These are phyloP conservation scores for Sipha maydis DNA, from an alignment of 2,888 invertebrate genomes.

Conservation along the genomic window DNA sequence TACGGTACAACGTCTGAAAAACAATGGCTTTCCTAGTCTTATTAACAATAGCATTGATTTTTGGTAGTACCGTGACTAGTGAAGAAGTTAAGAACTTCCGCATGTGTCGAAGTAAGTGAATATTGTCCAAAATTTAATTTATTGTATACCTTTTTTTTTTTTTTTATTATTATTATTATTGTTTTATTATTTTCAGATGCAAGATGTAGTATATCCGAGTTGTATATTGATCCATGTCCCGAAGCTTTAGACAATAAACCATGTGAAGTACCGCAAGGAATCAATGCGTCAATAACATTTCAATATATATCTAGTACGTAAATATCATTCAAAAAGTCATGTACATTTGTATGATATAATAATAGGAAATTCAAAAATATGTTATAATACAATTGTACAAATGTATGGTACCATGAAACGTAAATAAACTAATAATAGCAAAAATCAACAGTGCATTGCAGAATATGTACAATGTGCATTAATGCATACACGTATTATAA, in stretches of 20 bases:
- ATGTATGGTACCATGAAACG: not conserved
- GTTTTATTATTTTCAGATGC: conserved; percentile 11
- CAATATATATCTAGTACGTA: conserved; percentile 34
- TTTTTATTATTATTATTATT: not conserved
- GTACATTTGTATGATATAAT: not conserved
- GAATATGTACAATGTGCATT: not conserved
- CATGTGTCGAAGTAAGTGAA: conserved; percentile 37
- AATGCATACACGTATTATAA: not conserved
- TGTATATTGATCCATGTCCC: conserved; percentile 38
- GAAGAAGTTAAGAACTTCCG: not conserved
- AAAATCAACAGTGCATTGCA: conserved; percentile 2
- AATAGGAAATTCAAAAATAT: not conserved
- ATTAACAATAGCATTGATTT: not conserved
- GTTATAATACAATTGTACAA: not conserved
- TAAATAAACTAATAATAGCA: not conserved
- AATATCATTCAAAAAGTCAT: not conserved
- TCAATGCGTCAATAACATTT: conserved; percentile 4
- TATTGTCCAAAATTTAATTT: not conserved
- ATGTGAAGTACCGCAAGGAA: conserved; percentile 55
- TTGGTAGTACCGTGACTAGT: not conserved
- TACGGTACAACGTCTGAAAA: not conserved
- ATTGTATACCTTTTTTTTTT: not conserved
- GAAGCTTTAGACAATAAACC: conserved; percentile 16
- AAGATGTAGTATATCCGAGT: not conserved
- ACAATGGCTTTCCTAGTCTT: not conserved